phyloP scores from a whole-genome alignment of 2,888 invertebrate genomes.

The Eupithecia subumbrata region DNA sequence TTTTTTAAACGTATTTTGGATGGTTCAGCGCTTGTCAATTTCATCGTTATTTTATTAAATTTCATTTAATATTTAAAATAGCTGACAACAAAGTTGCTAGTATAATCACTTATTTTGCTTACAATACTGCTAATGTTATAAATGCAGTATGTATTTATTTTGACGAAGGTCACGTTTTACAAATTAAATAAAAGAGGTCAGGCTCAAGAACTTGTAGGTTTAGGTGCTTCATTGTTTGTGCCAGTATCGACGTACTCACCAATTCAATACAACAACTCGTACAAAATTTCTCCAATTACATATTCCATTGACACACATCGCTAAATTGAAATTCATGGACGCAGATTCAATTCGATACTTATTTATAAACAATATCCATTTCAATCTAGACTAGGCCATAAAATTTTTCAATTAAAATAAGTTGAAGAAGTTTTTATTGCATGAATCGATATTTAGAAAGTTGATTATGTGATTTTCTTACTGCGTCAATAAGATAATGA shows the following conservation, averaged over 20 bases:
- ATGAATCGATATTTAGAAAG: neutral
- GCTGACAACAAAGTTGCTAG: neutral
- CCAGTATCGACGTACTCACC: neutral
- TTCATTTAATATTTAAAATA: neutral
- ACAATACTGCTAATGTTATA: neutral
- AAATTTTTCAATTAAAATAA: neutral
- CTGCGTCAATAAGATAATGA: neutral
- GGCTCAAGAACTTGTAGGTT: neutral
- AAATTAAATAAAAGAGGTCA: neutral
- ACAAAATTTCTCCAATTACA: slow-evolving; percentile 34
- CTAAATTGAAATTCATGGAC: slow-evolving; percentile 36
- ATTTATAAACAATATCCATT: slow-evolving; percentile 1
- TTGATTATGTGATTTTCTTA: neutral
- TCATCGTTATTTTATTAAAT: neutral
- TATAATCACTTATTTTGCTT: neutral
- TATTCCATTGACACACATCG: slow-evolving; percentile 35
- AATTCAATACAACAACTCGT: slow-evolving; percentile 32
- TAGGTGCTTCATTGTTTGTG: neutral
- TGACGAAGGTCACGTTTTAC: neutral
- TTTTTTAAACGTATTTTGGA: neutral
- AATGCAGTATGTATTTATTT: neutral
- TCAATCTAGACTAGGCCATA: neutral
- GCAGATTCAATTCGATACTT: slow-evolving; percentile 6
- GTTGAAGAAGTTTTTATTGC: neutral
- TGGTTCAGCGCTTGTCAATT: neutral